Conservation (phyloP, 64 coral and sea anemone species). For the Anthopleura sola region DNA sequence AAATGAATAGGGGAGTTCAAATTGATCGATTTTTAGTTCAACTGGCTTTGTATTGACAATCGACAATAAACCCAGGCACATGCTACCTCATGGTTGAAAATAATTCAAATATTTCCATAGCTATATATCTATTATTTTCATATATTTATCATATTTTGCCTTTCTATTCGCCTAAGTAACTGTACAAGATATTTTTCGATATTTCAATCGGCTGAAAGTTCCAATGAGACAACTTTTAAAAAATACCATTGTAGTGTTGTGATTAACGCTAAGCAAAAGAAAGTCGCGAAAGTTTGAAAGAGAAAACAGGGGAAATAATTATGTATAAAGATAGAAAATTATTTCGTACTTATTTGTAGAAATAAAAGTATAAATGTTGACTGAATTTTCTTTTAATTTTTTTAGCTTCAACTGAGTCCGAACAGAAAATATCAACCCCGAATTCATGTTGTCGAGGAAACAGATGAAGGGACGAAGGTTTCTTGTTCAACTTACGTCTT, state of each 20-base stretch:
- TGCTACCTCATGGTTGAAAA: conserved; percentile 2
- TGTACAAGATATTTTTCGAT: not conserved
- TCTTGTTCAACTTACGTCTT: conserved; percentile 85
- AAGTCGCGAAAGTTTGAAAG: too few species aligned
- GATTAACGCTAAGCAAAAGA: too few species aligned
- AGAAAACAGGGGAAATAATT: too few species aligned
- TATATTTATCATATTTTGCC: not conserved
- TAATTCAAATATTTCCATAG: conserved; percentile 7
- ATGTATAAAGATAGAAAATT: not conserved
- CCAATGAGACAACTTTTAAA: too few species aligned
- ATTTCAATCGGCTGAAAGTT: too few species aligned
- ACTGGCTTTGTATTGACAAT: not conserved
- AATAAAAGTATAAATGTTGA: not conserved
- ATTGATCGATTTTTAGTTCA: not conserved
- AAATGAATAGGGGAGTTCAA: not conserved
- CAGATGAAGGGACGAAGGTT: conserved; percentile 75
- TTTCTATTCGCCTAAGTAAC: not conserved
- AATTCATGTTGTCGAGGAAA: conserved; percentile 83
- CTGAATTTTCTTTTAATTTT: not conserved
- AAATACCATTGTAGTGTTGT: too few species aligned
- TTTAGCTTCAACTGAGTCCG: conserved; percentile 78
- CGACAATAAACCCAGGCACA: not conserved
- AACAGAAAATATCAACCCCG: conserved; percentile 92
- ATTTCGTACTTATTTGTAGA: not conserved
- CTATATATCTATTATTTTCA: not conserved